Evolutionary conservation across 2,888 invertebrate species (phyloP), one percentile per base, ranked within the genome.

Genomic region (Drosophila longiperda): DNA sequence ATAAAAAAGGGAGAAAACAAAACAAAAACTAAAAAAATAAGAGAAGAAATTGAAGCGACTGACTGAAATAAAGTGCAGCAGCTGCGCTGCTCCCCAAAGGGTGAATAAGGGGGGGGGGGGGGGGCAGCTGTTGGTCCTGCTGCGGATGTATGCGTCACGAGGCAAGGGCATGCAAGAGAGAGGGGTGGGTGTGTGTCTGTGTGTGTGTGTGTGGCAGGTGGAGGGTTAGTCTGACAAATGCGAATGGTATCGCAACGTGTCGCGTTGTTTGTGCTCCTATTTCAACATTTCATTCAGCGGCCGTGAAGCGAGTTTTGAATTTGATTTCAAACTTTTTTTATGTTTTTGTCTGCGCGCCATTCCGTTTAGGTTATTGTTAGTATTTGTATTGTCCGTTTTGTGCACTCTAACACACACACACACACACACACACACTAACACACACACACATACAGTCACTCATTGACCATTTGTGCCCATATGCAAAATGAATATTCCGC

Each of bases 1-100:
- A 53, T 71, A 62, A 66, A 81, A 61, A 52, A 54, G 17, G 40
- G 42, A 20, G 23, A 29, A 17, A 54, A 45, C 29, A 9, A 59
- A 33, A 33, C n/a, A 53, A 17, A 20, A 12, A 42, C 26, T 2
- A 29, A 11, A 59, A 33, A 33, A 50, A 53, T 15, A 20, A 12
- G 38, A 59, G 73, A 66, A 74, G 53, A 66, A 74, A 55, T 38
- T 38, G 52, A 67, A 78, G 67, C 66, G 75, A 75, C 75, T 73
- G 87, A 74, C 87, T 89, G 83, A 87, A 89, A 86, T 86, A 89
- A 86, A 89, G 78, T 86, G 86, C 87, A 89, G 86, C 86, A 87
- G 87, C 87, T 87, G 87, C 87, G 74, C 79, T 67, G 74, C 66
- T 72, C 68, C 74, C 71, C 77, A 73, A 58, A 42, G 80, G 76